Evolutionary conservation across 2,797 vertebrate species (phyloP), one percentile per base, ranked within the genome.

Genomic region (Pipistrellus pipistrellus): DNA sequence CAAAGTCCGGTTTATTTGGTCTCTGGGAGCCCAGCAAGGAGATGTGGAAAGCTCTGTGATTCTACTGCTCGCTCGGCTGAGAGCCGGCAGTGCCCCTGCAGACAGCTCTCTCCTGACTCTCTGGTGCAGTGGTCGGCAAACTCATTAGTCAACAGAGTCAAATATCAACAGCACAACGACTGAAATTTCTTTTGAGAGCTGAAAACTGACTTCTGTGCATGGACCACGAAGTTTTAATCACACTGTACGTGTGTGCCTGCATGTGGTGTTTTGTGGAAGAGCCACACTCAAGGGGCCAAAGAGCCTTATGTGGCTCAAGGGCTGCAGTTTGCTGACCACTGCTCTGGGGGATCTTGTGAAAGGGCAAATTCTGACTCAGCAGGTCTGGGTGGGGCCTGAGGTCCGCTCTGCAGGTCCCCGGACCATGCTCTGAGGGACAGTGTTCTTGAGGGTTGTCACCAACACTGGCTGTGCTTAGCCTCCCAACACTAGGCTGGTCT

Each of bases 1-100:
- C 68, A 85, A 41, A 64, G 17, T 53, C 51, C 78, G 69, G 13
- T 77, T 93, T 75, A 85, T 86, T 78, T 92, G 59, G n/a, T 86
- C 25, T 85, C 21, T 4, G 25, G 46, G 38, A 55, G 38, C 46
- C 62, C 41, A 75, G 86, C 38, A 75, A 78, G 62, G 32, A 85
- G 27, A 62, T 91, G 83, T 59, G 35, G 88, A 64, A 55, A 95
- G 25, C n/a, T 55, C 80, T 5, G 12, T 48, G 25, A 51, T n/a
- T 82, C 66, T 55, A 3, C 64, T 51, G 55, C 20, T 71, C 41
- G 21, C 73, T 35, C 46, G 94, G 18, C 59, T 57, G 48, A 66
- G 80, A 77, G 32, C 11, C 32, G 20, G 27, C 13, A 15, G 7
- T 2, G 18, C 12, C 9, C 7, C 55, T 35, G 35, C 85, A 12